Conservation (phyloP, 2,797 vertebrate species). For the Etheostoma nigrum region DNA sequence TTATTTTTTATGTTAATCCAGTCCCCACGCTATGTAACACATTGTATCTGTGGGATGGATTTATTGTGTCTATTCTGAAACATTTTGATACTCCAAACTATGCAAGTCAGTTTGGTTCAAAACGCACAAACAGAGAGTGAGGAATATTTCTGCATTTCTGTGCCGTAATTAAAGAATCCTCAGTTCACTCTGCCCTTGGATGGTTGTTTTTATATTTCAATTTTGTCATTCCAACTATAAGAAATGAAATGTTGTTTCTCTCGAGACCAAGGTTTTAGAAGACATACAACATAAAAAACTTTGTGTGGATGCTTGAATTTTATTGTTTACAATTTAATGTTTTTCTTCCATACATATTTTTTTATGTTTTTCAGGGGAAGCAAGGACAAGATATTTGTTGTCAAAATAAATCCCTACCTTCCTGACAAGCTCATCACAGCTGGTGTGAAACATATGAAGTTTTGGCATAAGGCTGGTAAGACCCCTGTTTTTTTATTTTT, state of each 20-base stretch:
- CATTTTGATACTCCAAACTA: neutral
- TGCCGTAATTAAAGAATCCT: neutral
- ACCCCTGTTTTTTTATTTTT: neutral
- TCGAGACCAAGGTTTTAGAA: neutral
- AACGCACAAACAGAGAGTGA: neutral
- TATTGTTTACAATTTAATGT: neutral
- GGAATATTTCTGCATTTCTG: neutral
- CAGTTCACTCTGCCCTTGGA: neutral
- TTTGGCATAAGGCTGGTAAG: slow-evolving; percentile 98
- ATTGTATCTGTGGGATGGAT: neutral
- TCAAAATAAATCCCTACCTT: slow-evolving; percentile 97
- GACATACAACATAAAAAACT: neutral
- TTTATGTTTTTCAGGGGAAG: slow-evolving; percentile 90
- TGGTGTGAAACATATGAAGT: slow-evolving; percentile 98
- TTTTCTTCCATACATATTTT: slow-evolving; percentile 16
- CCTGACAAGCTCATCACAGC: slow-evolving; percentile 98
- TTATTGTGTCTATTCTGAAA: neutral
- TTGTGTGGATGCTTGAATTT: neutral
- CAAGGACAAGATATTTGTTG: slow-evolving; percentile 98
- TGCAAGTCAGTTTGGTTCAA: neutral
- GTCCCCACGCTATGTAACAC: neutral
- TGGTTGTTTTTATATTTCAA: neutral
- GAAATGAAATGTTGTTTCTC: neutral
- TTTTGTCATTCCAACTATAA: neutral
- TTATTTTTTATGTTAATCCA: neutral